A percentile compares a stretch with the other conserved stretches of the same genome.
Evolutionary conservation across 2,797 vertebrate species (phyloP).

Genomic region (Pangasius krempfi): DNA sequence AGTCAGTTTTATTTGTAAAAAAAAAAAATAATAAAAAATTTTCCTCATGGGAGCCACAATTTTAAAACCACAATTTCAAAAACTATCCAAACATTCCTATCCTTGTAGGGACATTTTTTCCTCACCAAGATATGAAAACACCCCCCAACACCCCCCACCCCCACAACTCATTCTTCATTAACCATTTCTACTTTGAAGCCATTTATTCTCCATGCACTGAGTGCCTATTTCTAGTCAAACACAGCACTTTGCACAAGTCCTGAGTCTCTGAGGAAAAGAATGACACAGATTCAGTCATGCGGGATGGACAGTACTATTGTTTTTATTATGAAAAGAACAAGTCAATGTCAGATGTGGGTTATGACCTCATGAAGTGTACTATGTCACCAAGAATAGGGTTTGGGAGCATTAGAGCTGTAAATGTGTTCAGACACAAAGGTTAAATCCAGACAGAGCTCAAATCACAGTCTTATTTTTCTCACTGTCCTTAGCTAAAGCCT

Average conservation of each 20-base stretch:
- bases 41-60: too few species aligned
- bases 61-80: too few species aligned
- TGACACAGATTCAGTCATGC: slow-evolving; percentile 4
- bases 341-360: neutral
- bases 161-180: slow-evolving; percentile 32
- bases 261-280: neutral
- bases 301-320: neutral
- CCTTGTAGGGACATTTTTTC: too few species aligned
- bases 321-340: neutral
- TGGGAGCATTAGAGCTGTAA: neutral
- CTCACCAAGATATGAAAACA: too few species aligned
- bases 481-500: neutral
- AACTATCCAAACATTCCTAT: too few species aligned
- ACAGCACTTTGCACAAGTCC: neutral
- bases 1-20: too few species aligned
- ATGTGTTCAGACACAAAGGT: neutral
- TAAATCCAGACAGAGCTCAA: neutral
- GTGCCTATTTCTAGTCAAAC: neutral
- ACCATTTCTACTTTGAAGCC: neutral
- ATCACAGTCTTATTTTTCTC: slow-evolving; percentile 5
- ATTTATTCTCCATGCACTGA: slow-evolving; percentile 37
- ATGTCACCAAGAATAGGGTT: neutral
- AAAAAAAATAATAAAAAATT: too few species aligned
- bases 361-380: neutral
- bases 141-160: too few species aligned